Conservation (phyloP, 2,113 vertebrate genomes). For the Ameiurus melas region DNA sequence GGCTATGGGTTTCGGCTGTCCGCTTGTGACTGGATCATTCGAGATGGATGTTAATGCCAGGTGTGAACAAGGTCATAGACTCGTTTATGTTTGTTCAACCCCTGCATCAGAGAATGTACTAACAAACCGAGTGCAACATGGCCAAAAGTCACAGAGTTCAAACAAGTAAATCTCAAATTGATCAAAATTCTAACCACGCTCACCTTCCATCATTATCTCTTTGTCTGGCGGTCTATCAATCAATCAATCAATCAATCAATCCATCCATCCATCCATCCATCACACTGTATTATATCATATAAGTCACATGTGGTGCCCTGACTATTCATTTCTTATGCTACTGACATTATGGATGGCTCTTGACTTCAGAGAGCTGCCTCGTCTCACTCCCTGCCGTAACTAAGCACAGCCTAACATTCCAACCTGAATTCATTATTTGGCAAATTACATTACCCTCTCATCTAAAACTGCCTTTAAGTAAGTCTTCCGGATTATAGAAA, state of each 20-base stretch:
- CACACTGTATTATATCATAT: not conserved
- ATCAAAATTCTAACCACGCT: not conserved
- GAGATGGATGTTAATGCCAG: not conserved
- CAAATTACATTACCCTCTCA: conserved; percentile 11
- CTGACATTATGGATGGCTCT: not conserved
- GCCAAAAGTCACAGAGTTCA: not conserved
- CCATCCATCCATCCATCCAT: not conserved
- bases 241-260: not conserved
- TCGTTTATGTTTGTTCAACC: not conserved
- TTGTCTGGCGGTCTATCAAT: not conserved
- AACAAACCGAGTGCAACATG: not conserved
- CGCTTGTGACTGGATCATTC: not conserved
- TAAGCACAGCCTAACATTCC: not conserved
- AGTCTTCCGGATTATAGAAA: not conserved
- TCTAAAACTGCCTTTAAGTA: conserved; percentile 18
- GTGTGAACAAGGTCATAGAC: not conserved
- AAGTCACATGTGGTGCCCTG: not conserved
- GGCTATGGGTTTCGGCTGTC: not conserved
- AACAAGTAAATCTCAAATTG: not conserved
- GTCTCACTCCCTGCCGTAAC: not conserved
- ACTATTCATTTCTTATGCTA: not conserved
- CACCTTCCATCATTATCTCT: not conserved
- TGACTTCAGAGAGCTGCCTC: not conserved
- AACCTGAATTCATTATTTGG: not conserved
- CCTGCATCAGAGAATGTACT: not conserved